phyloP scores from a whole-genome alignment of 2,797 vertebrate species.

The Sternarchorhynchus goeldii region DNA sequence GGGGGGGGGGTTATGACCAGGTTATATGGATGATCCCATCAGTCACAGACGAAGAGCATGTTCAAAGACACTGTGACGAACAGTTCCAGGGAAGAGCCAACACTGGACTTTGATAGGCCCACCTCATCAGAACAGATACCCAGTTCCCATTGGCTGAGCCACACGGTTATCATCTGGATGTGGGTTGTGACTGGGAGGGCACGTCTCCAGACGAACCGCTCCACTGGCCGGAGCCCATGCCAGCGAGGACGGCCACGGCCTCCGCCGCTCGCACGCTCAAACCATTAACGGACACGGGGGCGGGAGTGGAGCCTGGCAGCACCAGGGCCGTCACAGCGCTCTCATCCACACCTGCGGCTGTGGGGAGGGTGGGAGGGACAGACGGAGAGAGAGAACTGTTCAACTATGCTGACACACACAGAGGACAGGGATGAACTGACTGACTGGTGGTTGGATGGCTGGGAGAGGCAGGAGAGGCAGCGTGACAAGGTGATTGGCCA shows the following conservation, averaged over 20 bases:
- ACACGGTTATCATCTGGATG: conserved; percentile 88
- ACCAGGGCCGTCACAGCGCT: conserved; percentile 64
- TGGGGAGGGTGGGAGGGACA: conserved; percentile 69
- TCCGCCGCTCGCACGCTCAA: conserved; percentile 89
- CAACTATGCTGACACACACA: neutral
- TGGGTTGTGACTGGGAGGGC: conserved; percentile 85
- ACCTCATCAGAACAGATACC: conserved; percentile 54
- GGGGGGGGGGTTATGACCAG: conserved; percentile 29
- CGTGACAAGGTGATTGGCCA: no score
- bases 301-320: conserved; percentile 67
- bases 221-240: conserved; percentile 87
- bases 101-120: conserved; percentile 30
- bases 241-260: conserved; percentile 89
- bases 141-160: conserved; percentile 63
- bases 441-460: no score
- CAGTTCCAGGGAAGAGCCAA: conserved; percentile 54
- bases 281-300: conserved; percentile 82
- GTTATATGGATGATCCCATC: conserved; percentile 48
- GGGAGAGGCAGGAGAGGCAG: no score
- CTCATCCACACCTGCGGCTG: conserved; percentile 80
- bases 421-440: neutral
- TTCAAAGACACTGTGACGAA: conserved; percentile 37
- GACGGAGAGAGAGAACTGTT: conserved; percentile 56
- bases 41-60: conserved; percentile 49
- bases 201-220: conserved; percentile 81